Conservation (phyloP, 92 coral and sea anemone genomes). For the Phenganax stokvisi region DNA sequence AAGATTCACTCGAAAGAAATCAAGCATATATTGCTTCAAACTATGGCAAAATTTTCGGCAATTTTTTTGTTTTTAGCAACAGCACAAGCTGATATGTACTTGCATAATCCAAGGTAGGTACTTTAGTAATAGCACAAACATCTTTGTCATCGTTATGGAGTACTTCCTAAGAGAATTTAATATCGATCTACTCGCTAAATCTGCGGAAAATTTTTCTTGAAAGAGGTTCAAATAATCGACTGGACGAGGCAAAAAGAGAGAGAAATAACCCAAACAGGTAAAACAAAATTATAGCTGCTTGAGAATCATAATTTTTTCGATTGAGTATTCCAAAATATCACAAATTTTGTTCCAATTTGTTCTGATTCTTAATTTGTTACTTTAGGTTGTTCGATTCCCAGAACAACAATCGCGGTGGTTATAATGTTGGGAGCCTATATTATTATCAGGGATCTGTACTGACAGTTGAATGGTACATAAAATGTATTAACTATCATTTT, state of each 20-base stretch:
- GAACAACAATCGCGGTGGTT: conserved; percentile 95
- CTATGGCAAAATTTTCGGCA: conserved; percentile 43
- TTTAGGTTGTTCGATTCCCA: conserved; percentile 85
- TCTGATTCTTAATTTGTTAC: not conserved
- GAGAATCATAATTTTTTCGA: not conserved
- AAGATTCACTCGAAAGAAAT: not conserved
- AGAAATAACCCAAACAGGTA: conserved; percentile 96
- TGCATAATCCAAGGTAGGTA: conserved; percentile 89
- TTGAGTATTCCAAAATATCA: not conserved
- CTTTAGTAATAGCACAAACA: not conserved
- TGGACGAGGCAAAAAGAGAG: conserved; percentile 84
- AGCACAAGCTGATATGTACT: conserved; percentile 67
- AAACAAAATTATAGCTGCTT: not conserved
- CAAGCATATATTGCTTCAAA: not conserved
- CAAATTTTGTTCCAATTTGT: not conserved
- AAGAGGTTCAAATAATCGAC: conserved; percentile 85
- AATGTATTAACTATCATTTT: not conserved
- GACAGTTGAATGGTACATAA: conserved; percentile 77
- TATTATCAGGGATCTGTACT: conserved; percentile 76
- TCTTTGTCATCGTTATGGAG: not conserved
- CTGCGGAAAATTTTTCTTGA: not conserved
- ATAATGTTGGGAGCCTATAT: conserved; percentile 91
- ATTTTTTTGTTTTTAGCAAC: conserved; percentile 39
- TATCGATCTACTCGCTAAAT: not conserved
- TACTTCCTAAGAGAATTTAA: not conserved